Percentiles rank a stretch among this genome's conserved stretches.
Evolutionary conservation across 2,113 vertebrate genomes (phyloP).

Genomic region (Mesitornis unicolor): DNA sequence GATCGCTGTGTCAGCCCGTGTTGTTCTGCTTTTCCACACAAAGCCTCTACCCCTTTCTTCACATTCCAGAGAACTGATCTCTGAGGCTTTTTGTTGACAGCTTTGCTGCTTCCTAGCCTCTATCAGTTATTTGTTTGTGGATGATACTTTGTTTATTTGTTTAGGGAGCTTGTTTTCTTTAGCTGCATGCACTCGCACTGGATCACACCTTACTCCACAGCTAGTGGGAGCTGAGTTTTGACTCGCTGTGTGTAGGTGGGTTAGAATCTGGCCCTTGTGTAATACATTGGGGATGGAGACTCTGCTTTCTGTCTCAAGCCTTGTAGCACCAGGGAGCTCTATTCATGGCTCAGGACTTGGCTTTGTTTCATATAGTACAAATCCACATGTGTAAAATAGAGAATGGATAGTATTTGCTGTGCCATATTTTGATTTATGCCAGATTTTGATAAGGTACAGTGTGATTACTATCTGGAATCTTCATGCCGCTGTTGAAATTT

Average conservation of each 20-base stretch:
- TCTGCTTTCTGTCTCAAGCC: neutral
- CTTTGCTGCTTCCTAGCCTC: neutral
- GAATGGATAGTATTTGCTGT: neutral
- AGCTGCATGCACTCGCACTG: neutral
- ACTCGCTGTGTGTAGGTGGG: neutral
- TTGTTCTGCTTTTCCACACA: neutral
- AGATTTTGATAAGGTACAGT: neutral
- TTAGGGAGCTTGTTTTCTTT: neutral
- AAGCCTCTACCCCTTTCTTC: neutral
- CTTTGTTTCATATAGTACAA: neutral
- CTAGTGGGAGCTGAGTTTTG: neutral
- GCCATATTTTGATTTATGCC: neutral
- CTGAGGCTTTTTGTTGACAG: neutral
- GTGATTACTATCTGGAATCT: neutral
- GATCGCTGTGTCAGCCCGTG: accelerated
- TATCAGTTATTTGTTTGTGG: neutral
- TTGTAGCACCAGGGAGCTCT: neutral
- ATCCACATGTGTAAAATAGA: neutral
- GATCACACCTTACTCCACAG: neutral
- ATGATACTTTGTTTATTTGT: neutral
- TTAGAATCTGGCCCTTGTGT: constrained; percentile 2
- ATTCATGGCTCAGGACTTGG: neutral
- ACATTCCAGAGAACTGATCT: neutral
- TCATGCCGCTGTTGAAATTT: neutral
- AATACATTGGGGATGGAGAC: neutral